These are phyloP conservation scores for Acyrthosiphon pisum DNA, from an alignment of 1,140 invertebrate species.

Conservation along the genomic window DNA sequence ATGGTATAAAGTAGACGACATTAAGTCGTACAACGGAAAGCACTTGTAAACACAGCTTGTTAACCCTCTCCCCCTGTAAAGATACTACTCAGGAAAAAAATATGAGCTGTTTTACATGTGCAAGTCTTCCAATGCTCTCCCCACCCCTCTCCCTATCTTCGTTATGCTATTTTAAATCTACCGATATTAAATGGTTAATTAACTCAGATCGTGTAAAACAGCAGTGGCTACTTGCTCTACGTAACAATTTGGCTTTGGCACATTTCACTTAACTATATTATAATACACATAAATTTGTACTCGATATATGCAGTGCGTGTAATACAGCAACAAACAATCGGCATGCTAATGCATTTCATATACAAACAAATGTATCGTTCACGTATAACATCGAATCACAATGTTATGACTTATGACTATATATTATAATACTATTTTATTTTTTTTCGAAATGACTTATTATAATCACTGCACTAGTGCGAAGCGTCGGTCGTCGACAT, in stretches of 20 bases:
- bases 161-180: conserved; percentile 51
- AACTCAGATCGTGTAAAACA: conserved; percentile 49
- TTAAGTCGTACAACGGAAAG: conserved; percentile 55
- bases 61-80: conserved; percentile 37
- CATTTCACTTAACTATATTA: conserved; percentile 20
- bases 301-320: background rate
- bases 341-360: background rate
- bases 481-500: background rate
- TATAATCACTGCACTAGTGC: background rate
- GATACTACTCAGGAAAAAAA: conserved; percentile 34
- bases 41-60: conserved; percentile 54
- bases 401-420: background rate
- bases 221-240: background rate
- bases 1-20: conserved; percentile 30
- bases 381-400: conserved; percentile 24
- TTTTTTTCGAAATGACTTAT: conserved; percentile 28
- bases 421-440: background rate
- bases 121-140: conserved; percentile 28
- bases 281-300: conserved; percentile 34
- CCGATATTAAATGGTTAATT: conserved; percentile 53
- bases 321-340: conserved; percentile 25
- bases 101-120: conserved; percentile 50
- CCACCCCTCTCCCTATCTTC: background rate
- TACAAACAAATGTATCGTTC: conserved; percentile 29
- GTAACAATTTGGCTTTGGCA: conserved; percentile 3